phyloP scores from a whole-genome alignment of 2,797 vertebrate genomes.

The Euphonia xanthogaster region DNA sequence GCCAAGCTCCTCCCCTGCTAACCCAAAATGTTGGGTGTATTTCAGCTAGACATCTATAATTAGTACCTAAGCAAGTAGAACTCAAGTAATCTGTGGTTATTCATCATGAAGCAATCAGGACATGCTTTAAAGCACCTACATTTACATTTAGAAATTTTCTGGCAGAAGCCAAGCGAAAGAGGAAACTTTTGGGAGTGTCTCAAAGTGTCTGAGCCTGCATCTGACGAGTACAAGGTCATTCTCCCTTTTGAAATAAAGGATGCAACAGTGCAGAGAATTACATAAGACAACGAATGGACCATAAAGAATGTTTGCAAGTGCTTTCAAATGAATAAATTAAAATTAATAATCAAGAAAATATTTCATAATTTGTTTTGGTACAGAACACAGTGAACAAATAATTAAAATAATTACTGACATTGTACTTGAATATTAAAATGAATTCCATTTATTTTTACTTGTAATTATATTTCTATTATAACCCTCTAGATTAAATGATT shows the following conservation, averaged over 20 bases:
- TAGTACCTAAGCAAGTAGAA: not conserved
- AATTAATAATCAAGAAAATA: not conserved
- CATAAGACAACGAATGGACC: not conserved
- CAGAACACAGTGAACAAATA: rapidly evolving
- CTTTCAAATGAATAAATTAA: not conserved
- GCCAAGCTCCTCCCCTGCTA: not conserved
- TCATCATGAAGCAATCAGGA: conserved; percentile 15
- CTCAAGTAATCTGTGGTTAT: not conserved
- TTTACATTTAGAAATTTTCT: not conserved
- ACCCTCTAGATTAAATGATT: not conserved
- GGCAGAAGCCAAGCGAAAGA: not conserved
- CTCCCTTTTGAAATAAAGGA: not conserved
- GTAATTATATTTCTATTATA: not conserved
- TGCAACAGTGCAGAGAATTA: not conserved
- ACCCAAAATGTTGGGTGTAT: not conserved
- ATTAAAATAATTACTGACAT: not conserved
- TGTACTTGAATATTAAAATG: not conserved
- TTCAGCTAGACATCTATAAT: conserved; percentile 27
- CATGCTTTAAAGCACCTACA: not conserved
- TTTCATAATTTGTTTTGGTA: not conserved
- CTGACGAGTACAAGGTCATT: not conserved
- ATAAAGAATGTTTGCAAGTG: not conserved
- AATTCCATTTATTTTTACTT: not conserved
- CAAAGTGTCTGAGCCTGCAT: not conserved
- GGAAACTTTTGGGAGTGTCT: not conserved